These are phyloP conservation scores for Anas georgica DNA, from an alignment of 2,797 vertebrate genomes.

Conservation along the genomic window DNA sequence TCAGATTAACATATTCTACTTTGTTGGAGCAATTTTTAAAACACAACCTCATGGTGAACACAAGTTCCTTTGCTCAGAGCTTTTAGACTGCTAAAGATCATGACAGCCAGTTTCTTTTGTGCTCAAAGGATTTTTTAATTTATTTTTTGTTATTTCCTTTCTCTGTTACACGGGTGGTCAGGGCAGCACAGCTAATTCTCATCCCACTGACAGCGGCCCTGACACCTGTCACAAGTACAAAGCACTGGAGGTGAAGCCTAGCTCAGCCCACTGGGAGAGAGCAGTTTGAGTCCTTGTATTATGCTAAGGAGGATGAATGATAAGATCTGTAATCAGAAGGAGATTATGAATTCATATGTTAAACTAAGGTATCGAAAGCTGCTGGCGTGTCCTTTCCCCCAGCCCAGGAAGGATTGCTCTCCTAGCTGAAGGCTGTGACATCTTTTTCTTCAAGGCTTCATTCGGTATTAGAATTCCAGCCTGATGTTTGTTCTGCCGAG, in stretches of 20 bases:
- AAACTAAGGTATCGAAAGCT: neutral
- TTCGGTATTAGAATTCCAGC: neutral
- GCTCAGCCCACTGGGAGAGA: neutral
- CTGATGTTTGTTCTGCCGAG: neutral
- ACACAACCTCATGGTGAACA: neutral
- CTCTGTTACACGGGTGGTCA: neutral
- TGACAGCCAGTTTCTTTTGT: neutral
- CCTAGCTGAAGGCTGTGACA: neutral
- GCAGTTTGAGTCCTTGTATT: neutral
- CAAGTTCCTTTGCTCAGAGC: neutral
- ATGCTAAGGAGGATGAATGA: neutral
- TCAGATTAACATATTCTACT: neutral
- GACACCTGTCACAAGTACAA: rapidly evolving
- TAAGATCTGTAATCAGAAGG: neutral
- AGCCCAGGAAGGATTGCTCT: neutral
- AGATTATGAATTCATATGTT: neutral
- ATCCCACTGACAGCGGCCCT: neutral
- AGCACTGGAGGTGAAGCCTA: neutral
- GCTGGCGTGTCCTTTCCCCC: neutral
- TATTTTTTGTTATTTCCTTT: neutral
- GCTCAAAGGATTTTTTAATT: neutral
- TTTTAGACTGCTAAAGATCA: neutral
- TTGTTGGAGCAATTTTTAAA: neutral
- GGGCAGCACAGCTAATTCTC: neutral
- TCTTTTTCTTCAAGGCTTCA: neutral